phyloP scores from a whole-genome alignment of 2,888 invertebrate species.

The Coenonympha arcania region DNA sequence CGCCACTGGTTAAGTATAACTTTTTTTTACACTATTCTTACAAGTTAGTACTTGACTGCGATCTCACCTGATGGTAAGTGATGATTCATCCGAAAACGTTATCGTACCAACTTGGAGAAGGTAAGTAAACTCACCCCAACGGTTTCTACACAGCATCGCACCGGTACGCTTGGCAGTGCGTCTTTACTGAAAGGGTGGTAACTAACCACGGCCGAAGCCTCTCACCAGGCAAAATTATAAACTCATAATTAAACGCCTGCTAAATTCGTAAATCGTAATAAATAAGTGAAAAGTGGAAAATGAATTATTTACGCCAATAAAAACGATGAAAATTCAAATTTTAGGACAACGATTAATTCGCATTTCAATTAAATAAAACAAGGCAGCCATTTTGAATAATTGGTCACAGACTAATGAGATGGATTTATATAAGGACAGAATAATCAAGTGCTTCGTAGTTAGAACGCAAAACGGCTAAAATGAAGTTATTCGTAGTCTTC shows the following conservation, averaged over 20 bases:
- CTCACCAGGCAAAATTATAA: background rate
- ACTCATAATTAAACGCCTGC: background rate
- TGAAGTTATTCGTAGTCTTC: constrained; percentile 21
- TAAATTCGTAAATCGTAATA: background rate
- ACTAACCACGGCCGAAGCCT: too few species aligned
- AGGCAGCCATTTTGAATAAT: constrained; percentile 14
- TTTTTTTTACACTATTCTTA: too few species aligned
- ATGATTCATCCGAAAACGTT: too few species aligned
- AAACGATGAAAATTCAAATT: constrained; percentile 3
- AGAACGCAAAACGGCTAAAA: constrained; percentile 11
- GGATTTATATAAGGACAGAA: constrained; percentile 10
- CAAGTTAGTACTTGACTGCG: too few species aligned
- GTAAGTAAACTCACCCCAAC: too few species aligned
- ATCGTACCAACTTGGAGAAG: too few species aligned
- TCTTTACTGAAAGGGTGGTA: too few species aligned
- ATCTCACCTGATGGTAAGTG: too few species aligned
- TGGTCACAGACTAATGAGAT: constrained; percentile 12
- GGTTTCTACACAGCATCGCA: too few species aligned
- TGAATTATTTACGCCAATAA: background rate
- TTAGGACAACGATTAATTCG: constrained; percentile 11
- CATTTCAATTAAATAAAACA: constrained; percentile 12
- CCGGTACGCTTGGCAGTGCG: too few species aligned
- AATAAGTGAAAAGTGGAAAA: too few species aligned
- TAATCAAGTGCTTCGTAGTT: constrained; percentile 3
- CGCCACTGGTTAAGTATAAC: too few species aligned